Evolutionary conservation across 2,113 vertebrate genomes (phyloP).

Genomic region (Aplodontia rufa): DNA sequence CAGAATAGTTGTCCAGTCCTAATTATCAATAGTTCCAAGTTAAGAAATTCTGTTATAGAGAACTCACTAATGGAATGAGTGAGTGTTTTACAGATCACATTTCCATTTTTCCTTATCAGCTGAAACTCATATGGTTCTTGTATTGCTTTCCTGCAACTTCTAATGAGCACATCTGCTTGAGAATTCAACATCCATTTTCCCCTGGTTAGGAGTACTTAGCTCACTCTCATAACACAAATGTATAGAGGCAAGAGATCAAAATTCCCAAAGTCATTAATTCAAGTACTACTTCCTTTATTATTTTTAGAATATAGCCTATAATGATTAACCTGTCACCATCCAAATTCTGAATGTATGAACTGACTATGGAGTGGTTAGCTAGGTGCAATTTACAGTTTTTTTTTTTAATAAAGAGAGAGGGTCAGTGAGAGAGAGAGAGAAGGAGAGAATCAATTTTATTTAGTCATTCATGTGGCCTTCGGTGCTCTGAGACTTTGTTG

Average conservation of each 20-base stretch:
- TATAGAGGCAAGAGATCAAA: not conserved
- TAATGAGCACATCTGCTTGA: not conserved
- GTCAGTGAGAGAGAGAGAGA: too few species aligned
- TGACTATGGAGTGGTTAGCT: not conserved
- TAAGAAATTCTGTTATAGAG: not conserved
- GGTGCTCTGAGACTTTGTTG: too few species aligned
- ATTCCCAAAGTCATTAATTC: not conserved
- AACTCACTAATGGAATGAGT: not conserved
- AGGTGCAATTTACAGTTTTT: not conserved
- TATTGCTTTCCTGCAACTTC: not conserved
- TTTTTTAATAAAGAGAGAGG: too few species aligned
- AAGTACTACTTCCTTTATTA: not conserved
- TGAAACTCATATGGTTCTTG: not conserved
- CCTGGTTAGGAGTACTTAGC: not conserved
- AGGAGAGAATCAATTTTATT: too few species aligned
- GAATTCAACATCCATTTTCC: not conserved
- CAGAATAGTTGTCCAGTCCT: not conserved
- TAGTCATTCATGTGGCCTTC: too few species aligned
- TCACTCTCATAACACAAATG: not conserved
- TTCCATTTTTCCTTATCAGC: constrained; percentile 6
- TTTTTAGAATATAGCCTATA: not conserved
- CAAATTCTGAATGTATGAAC: not conserved
- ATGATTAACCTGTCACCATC: not conserved
- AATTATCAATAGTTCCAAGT: not conserved
- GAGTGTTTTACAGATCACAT: not conserved